phyloP scores from a whole-genome alignment of 1,140 invertebrate species.

The Harpegnathos saltator region DNA sequence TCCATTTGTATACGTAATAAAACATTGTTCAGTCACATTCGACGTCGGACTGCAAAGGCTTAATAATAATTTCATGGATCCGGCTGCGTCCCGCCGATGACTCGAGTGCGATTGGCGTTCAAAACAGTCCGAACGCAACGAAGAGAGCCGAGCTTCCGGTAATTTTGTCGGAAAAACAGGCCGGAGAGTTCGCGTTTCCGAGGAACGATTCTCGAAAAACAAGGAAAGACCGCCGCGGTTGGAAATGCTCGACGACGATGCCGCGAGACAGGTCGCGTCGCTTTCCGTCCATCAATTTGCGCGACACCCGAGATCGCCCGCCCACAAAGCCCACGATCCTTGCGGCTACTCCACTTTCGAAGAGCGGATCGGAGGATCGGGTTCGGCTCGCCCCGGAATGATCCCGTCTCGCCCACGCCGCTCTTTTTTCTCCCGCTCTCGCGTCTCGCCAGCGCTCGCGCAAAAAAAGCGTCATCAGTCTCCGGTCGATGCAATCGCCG shows the following conservation, averaged over 20 bases:
- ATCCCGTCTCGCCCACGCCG: background rate
- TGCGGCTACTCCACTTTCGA: slow-evolving; percentile 1
- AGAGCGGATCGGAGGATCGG: background rate
- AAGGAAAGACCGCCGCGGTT: background rate
- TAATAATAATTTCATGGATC: no score
- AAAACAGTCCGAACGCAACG: no score
- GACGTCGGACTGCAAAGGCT: no score
- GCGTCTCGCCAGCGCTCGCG: slow-evolving; percentile 32
- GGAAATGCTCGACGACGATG: background rate
- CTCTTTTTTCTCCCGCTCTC: slow-evolving; percentile 10
- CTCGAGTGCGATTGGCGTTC: no score
- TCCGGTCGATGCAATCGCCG: slow-evolving; percentile 66
- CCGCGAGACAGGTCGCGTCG: no score
- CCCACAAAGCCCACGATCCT: background rate
- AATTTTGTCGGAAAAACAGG: no score
- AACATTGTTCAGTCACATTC: no score
- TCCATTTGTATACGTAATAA: no score
- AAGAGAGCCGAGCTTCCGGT: no score
- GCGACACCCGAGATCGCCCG: background rate
- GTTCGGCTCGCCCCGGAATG: background rate
- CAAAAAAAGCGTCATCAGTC: slow-evolving; percentile 69
- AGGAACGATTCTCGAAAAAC: no score
- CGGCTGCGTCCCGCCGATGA: no score
- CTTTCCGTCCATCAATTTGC: background rate
- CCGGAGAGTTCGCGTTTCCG: no score